Evolutionary conservation across 2,888 invertebrate species (phyloP).

Genomic region (Ormyrus pomaceus): DNA sequence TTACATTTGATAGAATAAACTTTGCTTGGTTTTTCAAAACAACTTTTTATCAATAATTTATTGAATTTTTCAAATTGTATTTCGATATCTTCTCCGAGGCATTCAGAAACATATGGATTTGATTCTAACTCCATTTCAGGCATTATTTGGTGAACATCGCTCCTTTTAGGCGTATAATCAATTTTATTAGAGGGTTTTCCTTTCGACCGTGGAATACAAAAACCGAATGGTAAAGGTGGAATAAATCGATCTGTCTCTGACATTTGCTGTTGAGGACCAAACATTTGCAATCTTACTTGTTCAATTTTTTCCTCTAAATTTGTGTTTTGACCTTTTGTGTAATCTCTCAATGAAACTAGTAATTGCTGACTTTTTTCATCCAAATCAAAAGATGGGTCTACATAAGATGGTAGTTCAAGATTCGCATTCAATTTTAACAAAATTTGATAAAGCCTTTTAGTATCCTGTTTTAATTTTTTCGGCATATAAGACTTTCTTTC

Average conservation of each 20-base stretch:
- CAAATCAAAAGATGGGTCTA: constrained; percentile 55
- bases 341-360: constrained; percentile 52
- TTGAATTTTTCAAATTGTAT: constrained; percentile 54
- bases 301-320: constrained; percentile 53
- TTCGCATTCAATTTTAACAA: constrained; percentile 67
- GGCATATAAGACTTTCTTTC: constrained; percentile 72
- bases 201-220: constrained; percentile 37
- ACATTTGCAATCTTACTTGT: constrained; percentile 62
- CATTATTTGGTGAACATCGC: constrained; percentile 42
- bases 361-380: constrained; percentile 64
- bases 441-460: constrained; percentile 74
- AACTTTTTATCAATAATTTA: constrained; percentile 11
- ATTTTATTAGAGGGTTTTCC: constrained; percentile 26
- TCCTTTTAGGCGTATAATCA: constrained; percentile 14
- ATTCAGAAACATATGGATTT: constrained; percentile 34
- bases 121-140: constrained; percentile 23
- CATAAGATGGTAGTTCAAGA: constrained; percentile 61
- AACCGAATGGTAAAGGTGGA: constrained; percentile 65
- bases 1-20: constrained; percentile 44
- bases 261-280: constrained; percentile 52
- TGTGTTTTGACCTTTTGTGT: not conserved
- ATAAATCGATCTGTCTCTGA: constrained; percentile 58
- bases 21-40: constrained; percentile 1
- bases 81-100: constrained; percentile 47
- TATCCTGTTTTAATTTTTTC: constrained; percentile 72